Evolutionary conservation across 2,888 invertebrate species (phyloP).

Genomic region (Philaethria dido): DNA sequence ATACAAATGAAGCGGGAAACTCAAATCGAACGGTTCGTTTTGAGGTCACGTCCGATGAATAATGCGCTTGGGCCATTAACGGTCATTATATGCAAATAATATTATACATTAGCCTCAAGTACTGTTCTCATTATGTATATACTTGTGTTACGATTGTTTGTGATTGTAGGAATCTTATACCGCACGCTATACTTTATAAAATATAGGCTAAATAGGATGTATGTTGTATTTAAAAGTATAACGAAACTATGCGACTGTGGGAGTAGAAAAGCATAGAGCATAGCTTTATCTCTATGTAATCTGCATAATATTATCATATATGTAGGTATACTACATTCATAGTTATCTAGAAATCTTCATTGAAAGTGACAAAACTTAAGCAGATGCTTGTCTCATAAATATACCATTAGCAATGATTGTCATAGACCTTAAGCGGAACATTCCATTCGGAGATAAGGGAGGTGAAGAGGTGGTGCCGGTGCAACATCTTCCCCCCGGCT

Average conservation of each 20-base stretch:
- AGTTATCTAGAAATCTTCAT: background rate
- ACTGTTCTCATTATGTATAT: constrained; percentile 47
- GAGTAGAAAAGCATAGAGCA: background rate
- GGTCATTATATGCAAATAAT: constrained; percentile 83
- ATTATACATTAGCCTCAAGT: constrained; percentile 60
- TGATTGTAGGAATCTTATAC: constrained; percentile 21
- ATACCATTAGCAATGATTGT: constrained; percentile 38
- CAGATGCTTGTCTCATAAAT: constrained; percentile 21
- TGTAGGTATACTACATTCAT: no score
- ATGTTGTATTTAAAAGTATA: background rate
- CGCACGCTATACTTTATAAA: background rate
- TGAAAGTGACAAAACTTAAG: background rate
- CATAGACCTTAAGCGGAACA: constrained; percentile 39
- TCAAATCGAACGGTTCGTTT: constrained; percentile 48
- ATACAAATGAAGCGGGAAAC: constrained; percentile 27
- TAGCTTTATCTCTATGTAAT: no score
- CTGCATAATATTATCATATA: background rate
- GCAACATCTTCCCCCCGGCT: constrained; percentile 63
- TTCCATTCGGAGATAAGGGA: constrained; percentile 29
- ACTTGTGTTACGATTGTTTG: constrained; percentile 25
- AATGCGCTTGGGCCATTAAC: constrained; percentile 73
- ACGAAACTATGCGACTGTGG: background rate
- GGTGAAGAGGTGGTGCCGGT: constrained; percentile 47
- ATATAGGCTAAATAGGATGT: background rate
- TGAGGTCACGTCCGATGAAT: constrained; percentile 76